phyloP scores from a whole-genome alignment of 2,113 vertebrate species.

The Oenanthe melanoleuca region DNA sequence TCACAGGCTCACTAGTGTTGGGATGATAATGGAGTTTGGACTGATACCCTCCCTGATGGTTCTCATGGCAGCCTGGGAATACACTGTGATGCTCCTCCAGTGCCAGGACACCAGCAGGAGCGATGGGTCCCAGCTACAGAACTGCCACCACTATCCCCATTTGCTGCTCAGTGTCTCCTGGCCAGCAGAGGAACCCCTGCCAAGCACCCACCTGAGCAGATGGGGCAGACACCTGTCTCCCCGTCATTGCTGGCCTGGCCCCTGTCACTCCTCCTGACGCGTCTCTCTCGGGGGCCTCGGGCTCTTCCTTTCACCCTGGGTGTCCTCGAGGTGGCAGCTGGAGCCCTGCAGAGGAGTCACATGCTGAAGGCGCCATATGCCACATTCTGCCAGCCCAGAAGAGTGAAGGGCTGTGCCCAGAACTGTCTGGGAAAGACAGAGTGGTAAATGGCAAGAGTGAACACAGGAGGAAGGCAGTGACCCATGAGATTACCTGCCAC shows the following conservation, averaged over 20 bases:
- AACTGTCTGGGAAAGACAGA: not conserved
- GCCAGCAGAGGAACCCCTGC: too few species aligned
- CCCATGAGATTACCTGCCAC: not conserved
- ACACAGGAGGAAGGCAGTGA: too few species aligned
- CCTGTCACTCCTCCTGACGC: fast-evolving
- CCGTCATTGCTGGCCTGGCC: not conserved
- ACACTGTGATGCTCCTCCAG: too few species aligned
- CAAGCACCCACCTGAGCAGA: constrained; percentile 73
- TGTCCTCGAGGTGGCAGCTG: not conserved
- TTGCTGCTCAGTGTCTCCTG: not conserved
- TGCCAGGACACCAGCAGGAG: not conserved
- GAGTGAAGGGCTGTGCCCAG: not conserved
- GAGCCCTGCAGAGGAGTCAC: not conserved
- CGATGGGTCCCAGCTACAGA: fast-evolving
- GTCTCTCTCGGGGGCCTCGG: not conserved
- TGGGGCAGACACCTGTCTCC: constrained; percentile 54
- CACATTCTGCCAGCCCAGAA: not conserved
- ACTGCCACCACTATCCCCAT: not conserved
- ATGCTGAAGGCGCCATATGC: not conserved
- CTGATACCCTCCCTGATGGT: not conserved
- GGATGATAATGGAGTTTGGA: fast-evolving
- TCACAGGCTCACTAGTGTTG: too few species aligned
- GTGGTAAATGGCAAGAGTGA: fast-evolving
- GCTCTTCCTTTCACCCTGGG: not conserved
- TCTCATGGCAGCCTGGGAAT: not conserved